Percentiles rank a stretch among this genome's conserved stretches.
These are phyloP conservation scores for Miniopterus natalensis DNA, from an alignment of 2,113 vertebrate species.

Conservation along the genomic window DNA sequence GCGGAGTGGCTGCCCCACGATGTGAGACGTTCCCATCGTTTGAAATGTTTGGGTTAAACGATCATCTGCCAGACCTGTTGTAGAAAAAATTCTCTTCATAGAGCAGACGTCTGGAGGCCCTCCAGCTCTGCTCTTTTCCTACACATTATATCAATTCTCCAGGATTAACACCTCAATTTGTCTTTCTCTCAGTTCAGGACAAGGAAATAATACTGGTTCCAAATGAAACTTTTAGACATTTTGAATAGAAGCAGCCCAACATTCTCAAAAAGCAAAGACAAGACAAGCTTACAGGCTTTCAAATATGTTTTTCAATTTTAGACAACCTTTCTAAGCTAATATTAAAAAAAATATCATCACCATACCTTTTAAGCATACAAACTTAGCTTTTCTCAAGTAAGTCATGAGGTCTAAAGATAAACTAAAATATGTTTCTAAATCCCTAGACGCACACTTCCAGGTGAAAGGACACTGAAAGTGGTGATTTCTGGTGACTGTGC, in stretches of 20 bases:
- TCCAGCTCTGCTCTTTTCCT: background rate
- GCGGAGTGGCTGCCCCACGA: too few relatives aligned
- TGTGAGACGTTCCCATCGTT: background rate
- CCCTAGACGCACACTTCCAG: background rate
- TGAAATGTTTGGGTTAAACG: background rate
- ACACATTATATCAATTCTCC: slow-evolving; percentile 3
- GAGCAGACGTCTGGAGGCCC: background rate
- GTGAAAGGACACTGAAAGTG: background rate
- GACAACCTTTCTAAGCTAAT: background rate
- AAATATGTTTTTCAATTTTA: slow-evolving; percentile 34
- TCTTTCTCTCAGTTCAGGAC: background rate
- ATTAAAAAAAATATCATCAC: slow-evolving; percentile 22
- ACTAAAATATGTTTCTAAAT: background rate
- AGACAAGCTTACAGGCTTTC: background rate
- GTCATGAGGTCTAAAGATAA: slow-evolving; percentile 7
- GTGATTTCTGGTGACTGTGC: background rate
- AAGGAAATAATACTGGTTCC: background rate
- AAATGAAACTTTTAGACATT: slow-evolving; percentile 8
- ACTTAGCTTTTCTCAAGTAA: background rate
- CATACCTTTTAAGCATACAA: background rate
- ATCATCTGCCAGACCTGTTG: background rate
- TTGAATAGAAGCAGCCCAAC: background rate
- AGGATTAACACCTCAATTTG: background rate
- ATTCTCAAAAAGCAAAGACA: slow-evolving; percentile 20
- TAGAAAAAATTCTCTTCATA: background rate